Evolutionary conservation across 2,113 vertebrate species (phyloP).

Genomic region (Chaenocephalus aceratus): DNA sequence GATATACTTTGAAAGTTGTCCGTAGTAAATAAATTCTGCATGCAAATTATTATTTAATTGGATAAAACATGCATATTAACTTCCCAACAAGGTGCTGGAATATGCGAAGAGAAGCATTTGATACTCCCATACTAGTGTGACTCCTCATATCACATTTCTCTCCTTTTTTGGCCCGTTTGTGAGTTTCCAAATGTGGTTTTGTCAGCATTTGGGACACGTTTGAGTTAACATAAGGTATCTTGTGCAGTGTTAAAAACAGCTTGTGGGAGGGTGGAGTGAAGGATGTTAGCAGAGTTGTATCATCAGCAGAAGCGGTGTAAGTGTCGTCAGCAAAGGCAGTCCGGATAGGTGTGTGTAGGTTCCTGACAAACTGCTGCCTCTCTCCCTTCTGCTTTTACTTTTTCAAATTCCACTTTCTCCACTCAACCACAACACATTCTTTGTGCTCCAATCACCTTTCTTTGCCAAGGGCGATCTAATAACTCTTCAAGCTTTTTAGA

Average conservation of each 20-base stretch:
- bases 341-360: conserved; percentile 30
- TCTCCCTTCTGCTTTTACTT: conserved; percentile 24
- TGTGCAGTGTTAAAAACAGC: conserved; percentile 73
- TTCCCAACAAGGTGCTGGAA: neutral
- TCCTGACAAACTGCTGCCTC: conserved; percentile 66
- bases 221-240: conserved; percentile 75
- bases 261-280: conserved; percentile 75
- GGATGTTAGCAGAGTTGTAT: conserved; percentile 76
- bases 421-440: conserved; percentile 17
- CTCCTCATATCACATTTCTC: conserved; percentile 30
- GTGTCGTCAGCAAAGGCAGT: conserved; percentile 65
- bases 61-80: conserved; percentile 24
- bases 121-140: neutral
- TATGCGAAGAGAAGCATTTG: neutral
- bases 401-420: conserved; percentile 29
- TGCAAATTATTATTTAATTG: conserved; percentile 1
- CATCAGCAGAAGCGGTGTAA: conserved; percentile 66
- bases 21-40: neutral
- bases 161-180: conserved; percentile 38
- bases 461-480: conserved; percentile 40
- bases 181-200: conserved; percentile 62
- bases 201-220: conserved; percentile 66
- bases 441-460: neutral
- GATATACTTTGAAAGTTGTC: conserved; percentile 11
- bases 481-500: neutral